Percentiles rank a stretch among this genome's conserved stretches.
Evolutionary conservation across 2,888 invertebrate species (phyloP).

Genomic region (Andrena bucephala): DNA sequence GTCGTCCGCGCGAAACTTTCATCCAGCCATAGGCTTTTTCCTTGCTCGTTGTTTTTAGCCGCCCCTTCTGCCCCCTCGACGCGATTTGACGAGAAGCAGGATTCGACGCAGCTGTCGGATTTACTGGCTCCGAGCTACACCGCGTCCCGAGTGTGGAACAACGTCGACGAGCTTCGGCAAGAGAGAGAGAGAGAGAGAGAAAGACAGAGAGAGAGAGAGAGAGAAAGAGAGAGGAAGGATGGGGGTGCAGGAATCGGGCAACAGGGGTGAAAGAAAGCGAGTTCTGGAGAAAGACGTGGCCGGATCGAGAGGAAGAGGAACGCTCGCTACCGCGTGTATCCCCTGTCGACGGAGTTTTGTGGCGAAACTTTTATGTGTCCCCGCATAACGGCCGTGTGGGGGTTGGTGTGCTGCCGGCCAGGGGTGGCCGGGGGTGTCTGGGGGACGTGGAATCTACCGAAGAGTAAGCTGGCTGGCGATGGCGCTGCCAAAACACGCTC

Average conservation of each 20-base stretch:
- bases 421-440: slow-evolving; percentile 16
- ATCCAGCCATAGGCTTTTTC: slow-evolving; percentile 55
- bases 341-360: slow-evolving; percentile 50
- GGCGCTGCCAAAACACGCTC: slow-evolving; percentile 66
- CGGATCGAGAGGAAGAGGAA: slow-evolving; percentile 3
- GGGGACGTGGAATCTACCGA: background rate
- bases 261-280: slow-evolving; percentile 15
- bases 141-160: slow-evolving; percentile 52
- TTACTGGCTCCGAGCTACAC: slow-evolving; percentile 51
- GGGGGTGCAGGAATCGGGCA: background rate
- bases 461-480: slow-evolving; percentile 46
- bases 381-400: slow-evolving; percentile 46
- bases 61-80: background rate
- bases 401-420: slow-evolving; percentile 1
- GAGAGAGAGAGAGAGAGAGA: slow-evolving; percentile 1
- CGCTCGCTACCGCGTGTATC: slow-evolving; percentile 29
- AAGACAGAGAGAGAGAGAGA: background rate
- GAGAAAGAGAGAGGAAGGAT: background rate
- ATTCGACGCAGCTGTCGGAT: slow-evolving; percentile 71
- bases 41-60: slow-evolving; percentile 39
- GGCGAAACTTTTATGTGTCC: slow-evolving; percentile 66
- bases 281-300: slow-evolving; percentile 20
- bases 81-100: slow-evolving; percentile 54
- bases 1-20: slow-evolving; percentile 59
- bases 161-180: background rate